phyloP scores from a whole-genome alignment of 2,797 vertebrate species.

The Cirrhinus molitorella region DNA sequence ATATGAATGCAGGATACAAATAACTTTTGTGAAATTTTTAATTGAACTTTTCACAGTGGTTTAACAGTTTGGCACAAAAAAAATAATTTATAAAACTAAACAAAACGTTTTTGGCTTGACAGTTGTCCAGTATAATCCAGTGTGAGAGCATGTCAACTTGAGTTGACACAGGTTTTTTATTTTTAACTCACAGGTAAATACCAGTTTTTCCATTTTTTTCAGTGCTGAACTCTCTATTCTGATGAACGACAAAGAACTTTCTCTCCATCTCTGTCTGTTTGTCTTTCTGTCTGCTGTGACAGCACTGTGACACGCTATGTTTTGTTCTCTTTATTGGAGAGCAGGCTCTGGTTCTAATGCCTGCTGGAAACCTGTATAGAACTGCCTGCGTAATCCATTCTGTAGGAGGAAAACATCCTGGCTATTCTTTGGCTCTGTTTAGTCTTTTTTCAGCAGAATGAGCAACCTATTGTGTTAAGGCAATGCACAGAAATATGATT shows the following conservation, averaged over 20 bases:
- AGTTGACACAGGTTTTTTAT: constrained; percentile 8
- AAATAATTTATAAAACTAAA: background rate
- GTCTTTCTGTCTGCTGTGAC: constrained; percentile 54
- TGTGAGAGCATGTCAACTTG: background rate
- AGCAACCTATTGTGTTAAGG: constrained; percentile 20
- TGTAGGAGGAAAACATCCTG: constrained; percentile 66
- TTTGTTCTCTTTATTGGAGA: constrained; percentile 70
- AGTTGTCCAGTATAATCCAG: constrained; percentile 8
- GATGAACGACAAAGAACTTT: constrained; percentile 40
- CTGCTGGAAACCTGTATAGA: constrained; percentile 66
- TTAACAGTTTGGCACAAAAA: constrained; percentile 11
- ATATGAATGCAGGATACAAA: constrained; percentile 22
- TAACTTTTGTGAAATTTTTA: constrained; percentile 11
- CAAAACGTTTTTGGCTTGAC: background rate
- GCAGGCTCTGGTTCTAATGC: constrained; percentile 62
- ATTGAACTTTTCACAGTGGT: constrained; percentile 20
- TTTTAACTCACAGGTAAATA: background rate
- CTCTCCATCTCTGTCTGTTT: constrained; percentile 16
- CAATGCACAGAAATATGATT: constrained; percentile 12
- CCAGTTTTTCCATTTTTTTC: constrained; percentile 8
- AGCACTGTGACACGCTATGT: constrained; percentile 66
- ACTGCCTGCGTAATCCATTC: constrained; percentile 75
- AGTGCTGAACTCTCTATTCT: constrained; percentile 58
- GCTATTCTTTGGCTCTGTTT: constrained; percentile 58
- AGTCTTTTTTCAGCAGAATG: constrained; percentile 51